Conservation (phyloP, 2,113 vertebrate species). For the Argyrosomus japonicus region DNA sequence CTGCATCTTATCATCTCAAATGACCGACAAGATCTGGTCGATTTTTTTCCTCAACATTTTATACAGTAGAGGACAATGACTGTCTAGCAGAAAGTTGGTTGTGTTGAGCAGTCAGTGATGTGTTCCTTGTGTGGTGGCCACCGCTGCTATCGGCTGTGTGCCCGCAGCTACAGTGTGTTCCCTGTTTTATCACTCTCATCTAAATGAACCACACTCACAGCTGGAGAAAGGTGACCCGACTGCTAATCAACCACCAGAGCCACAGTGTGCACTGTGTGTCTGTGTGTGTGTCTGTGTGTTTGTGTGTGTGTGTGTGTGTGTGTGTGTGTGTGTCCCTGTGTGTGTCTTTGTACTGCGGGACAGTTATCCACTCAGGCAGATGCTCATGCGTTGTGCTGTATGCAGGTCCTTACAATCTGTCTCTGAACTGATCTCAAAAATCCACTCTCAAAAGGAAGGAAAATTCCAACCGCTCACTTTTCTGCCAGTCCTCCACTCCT, state of each 20-base stretch:
- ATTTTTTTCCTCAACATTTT: constrained; percentile 28
- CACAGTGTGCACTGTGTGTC: constrained; percentile 41
- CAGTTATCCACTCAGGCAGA: constrained; percentile 63
- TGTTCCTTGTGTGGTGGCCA: constrained; percentile 51
- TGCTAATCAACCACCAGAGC: constrained; percentile 79
- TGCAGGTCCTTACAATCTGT: constrained; percentile 62
- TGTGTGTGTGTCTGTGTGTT: constrained; percentile 36
- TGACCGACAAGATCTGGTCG: constrained; percentile 9
- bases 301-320: constrained; percentile 20
- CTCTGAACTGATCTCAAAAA: constrained; percentile 72
- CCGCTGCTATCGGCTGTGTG: constrained; percentile 63
- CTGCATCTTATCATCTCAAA: constrained; percentile 35
- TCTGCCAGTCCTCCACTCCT: constrained; percentile 60
- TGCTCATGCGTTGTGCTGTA: constrained; percentile 42
- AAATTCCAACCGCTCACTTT: constrained; percentile 66
- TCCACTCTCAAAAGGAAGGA: constrained; percentile 64
- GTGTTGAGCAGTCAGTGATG: constrained; percentile 45
- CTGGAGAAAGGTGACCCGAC: constrained; percentile 82
- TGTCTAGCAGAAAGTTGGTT: constrained; percentile 36
- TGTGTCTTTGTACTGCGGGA: constrained; percentile 52
- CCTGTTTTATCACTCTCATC: constrained; percentile 77
- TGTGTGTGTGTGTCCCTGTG: constrained; percentile 24
- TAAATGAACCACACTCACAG: constrained; percentile 80
- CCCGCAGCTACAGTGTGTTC: constrained; percentile 73
- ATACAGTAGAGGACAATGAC: constrained; percentile 39